Percentiles rank a stretch among this genome's conserved stretches.
phyloP scores from a whole-genome alignment of 2,888 invertebrate genomes.

The Anthrax anthrax region DNA sequence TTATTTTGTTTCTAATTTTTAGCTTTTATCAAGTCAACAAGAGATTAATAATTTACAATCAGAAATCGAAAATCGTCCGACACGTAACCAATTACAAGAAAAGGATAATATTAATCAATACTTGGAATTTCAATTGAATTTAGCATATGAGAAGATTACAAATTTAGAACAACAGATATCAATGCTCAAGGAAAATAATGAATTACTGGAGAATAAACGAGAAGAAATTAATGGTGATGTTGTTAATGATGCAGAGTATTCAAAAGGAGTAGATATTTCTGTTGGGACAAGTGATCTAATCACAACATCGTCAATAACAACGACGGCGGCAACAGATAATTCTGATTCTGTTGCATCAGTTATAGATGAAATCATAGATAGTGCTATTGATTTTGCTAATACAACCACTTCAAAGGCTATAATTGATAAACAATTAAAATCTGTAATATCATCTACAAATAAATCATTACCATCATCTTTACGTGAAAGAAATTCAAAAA shows the following conservation, averaged over 20 bases:
- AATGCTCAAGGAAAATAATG: slow-evolving; percentile 19
- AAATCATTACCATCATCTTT: too few relatives aligned
- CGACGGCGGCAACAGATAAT: slow-evolving; percentile 1
- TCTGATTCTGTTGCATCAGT: slow-evolving; percentile 3
- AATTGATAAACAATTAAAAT: background rate
- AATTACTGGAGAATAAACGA: slow-evolving; percentile 15
- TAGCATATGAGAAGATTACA: slow-evolving; percentile 19
- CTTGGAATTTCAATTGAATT: slow-evolving; percentile 12
- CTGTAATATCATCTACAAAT: background rate
- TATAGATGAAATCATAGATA: background rate
- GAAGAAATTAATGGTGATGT: slow-evolving; percentile 1
- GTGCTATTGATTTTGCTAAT: background rate
- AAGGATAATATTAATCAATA: slow-evolving; percentile 12
- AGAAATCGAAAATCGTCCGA: slow-evolving; percentile 12
- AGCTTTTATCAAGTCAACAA: slow-evolving; percentile 8
- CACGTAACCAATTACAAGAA: slow-evolving; percentile 11
- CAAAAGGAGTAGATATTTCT: background rate
- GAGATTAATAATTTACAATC: slow-evolving; percentile 11
- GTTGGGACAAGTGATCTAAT: background rate
- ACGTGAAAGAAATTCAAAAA: too few relatives aligned
- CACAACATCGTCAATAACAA: background rate
- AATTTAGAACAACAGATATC: slow-evolving; percentile 26
- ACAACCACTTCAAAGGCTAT: background rate
- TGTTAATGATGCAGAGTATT: background rate
- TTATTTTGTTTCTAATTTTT: background rate